phyloP scores from a whole-genome alignment of 2,888 invertebrate genomes.

The Pocota personata region DNA sequence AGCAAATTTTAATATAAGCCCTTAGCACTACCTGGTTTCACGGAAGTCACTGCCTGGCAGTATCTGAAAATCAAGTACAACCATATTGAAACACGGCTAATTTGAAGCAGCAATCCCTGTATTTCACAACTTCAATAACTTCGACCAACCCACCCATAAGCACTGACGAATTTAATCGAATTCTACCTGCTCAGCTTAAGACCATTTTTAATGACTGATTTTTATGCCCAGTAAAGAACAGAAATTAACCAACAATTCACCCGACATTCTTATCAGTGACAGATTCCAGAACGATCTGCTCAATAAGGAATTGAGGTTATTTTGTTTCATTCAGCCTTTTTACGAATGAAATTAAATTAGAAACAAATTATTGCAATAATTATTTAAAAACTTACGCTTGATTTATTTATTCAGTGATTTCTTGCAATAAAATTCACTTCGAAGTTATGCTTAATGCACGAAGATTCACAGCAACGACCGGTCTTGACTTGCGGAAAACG shows the following conservation, averaged over 20 bases:
- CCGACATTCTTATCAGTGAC: conserved; percentile 43
- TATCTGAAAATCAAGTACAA: no score
- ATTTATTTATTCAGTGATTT: conserved; percentile 29
- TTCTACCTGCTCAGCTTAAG: neutral
- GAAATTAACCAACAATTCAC: neutral
- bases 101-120: no score
- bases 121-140: no score
- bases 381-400: conserved; percentile 41
- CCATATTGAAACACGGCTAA: no score
- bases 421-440: conserved; percentile 23
- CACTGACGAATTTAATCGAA: neutral
- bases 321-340: neutral
- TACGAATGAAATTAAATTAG: neutral
- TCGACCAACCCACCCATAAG: no score
- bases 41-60: no score
- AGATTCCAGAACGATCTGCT: conserved; percentile 56
- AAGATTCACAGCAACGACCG: conserved; percentile 52
- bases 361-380: neutral
- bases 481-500: conserved; percentile 51
- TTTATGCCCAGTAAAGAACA: neutral
- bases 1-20: no score
- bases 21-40: no score
- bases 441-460: conserved; percentile 22
- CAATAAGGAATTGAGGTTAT: conserved; percentile 50
- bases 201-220: neutral